phyloP scores from a whole-genome alignment of 2,797 vertebrate genomes.

The Fistularia commersonii region DNA sequence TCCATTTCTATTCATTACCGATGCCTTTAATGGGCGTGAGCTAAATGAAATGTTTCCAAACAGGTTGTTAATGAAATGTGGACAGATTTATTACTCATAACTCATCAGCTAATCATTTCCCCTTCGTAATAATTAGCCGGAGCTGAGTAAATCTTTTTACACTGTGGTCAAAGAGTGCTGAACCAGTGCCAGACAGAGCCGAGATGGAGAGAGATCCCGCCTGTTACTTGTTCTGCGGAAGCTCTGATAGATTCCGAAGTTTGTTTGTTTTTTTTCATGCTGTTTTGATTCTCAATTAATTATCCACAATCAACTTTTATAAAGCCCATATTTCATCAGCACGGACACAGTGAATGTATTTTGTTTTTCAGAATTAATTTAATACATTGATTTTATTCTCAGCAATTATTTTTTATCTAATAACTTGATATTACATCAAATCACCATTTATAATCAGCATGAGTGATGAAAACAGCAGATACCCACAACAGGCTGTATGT shows the following conservation, averaged over 20 bases:
- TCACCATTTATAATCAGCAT: slow-evolving; percentile 52
- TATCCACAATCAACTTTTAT: slow-evolving; percentile 38
- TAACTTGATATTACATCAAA: slow-evolving; percentile 70
- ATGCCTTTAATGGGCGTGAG: slow-evolving; percentile 71
- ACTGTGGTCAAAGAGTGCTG: slow-evolving; percentile 56
- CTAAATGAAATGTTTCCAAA: slow-evolving; percentile 74
- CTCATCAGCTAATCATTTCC: slow-evolving; percentile 73
- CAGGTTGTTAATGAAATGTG: slow-evolving; percentile 70
- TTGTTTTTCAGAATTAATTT: slow-evolving; percentile 50
- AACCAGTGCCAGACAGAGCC: slow-evolving; percentile 38
- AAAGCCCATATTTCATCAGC: slow-evolving; percentile 33
- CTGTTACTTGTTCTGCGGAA: slow-evolving; percentile 1
- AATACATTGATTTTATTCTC: slow-evolving; percentile 66
- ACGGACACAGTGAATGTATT: slow-evolving; percentile 12
- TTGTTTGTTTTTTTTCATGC: slow-evolving; percentile 9
- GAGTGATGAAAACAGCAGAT: slow-evolving; percentile 58
- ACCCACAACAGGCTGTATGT: slow-evolving; percentile 38
- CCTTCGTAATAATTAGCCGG: slow-evolving; percentile 73
- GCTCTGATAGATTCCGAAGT: slow-evolving; percentile 8
- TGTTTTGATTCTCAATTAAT: slow-evolving; percentile 43
- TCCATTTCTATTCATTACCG: slow-evolving; percentile 36
- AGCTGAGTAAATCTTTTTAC: slow-evolving; percentile 74
- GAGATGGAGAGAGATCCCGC: slow-evolving; percentile 22
- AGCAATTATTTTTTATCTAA: slow-evolving; percentile 70
- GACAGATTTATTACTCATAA: slow-evolving; percentile 75